Conservation (phyloP, 2,113 vertebrate genomes). For the Equus quagga region DNA sequence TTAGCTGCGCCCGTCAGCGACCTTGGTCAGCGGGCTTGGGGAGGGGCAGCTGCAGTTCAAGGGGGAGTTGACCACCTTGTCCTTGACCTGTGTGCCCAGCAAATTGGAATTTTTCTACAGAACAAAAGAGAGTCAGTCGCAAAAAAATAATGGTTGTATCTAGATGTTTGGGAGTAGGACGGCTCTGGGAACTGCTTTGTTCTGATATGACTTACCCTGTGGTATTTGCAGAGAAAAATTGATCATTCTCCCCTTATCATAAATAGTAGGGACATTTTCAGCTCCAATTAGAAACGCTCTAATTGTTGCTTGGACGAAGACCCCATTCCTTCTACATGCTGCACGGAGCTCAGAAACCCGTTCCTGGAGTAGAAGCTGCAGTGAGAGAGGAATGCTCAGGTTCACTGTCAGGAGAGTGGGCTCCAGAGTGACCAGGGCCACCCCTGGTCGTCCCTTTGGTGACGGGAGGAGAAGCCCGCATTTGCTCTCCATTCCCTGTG, state of each 20-base stretch:
- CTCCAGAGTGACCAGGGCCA: not conserved
- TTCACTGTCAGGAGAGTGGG: not conserved
- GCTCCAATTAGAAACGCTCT: not conserved
- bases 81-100: not conserved
- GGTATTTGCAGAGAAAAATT: slow-evolving; percentile 12
- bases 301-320: not conserved
- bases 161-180: not conserved
- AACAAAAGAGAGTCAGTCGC: not conserved
- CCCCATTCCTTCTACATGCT: accelerated
- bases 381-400: not conserved
- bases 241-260: not conserved
- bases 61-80: not conserved
- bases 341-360: not conserved
- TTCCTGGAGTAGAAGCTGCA: not conserved
- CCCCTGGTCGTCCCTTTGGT: not conserved
- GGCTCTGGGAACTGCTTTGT: not conserved
- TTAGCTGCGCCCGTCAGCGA: not conserved
- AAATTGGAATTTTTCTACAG: not conserved
- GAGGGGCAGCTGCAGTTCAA: not conserved
- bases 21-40: no score
- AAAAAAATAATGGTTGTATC: not conserved
- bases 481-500: not conserved
- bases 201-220: not conserved
- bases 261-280: not conserved
- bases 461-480: not conserved